Conservation (phyloP, 1,140 invertebrate species). For the Adelges cooleyi region DNA sequence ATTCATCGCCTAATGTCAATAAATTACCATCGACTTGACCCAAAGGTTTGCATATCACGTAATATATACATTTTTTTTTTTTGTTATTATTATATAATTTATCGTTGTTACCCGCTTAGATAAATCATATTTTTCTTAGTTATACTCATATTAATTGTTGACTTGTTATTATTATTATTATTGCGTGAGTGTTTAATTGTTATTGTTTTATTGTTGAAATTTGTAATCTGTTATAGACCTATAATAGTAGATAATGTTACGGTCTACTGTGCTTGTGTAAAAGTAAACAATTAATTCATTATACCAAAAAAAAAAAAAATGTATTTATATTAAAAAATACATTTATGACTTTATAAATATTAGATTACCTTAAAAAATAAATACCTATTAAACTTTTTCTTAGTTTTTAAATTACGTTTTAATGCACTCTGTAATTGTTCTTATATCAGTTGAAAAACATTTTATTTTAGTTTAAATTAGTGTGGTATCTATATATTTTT, state of each 20-base stretch:
- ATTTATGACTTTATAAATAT: not conserved
- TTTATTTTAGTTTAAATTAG: too few species aligned
- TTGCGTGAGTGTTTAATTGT: slow-evolving; percentile 18
- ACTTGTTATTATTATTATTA: slow-evolving; percentile 16
- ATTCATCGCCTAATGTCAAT: slow-evolving; percentile 8
- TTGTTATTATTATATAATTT: slow-evolving; percentile 28
- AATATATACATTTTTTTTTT: slow-evolving; percentile 4
- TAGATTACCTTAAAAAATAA: too few species aligned
- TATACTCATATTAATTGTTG: slow-evolving; percentile 21
- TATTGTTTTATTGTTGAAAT: slow-evolving; percentile 22
- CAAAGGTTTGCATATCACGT: not conserved
- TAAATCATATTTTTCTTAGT: slow-evolving; percentile 23
- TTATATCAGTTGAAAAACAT: too few species aligned
- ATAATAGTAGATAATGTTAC: not conserved
- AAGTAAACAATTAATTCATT: not conserved
- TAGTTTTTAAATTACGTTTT: too few species aligned
- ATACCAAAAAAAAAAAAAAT: not conserved
- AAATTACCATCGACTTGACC: slow-evolving; percentile 25
- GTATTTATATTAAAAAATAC: not conserved
- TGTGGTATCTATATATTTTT: too few species aligned
- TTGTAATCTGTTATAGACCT: not conserved
- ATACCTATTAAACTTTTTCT: too few species aligned
- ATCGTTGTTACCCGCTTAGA: slow-evolving; percentile 24
- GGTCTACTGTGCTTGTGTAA: not conserved
- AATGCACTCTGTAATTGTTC: too few species aligned